Evolutionary conservation across 2,113 vertebrate genomes (phyloP).

Genomic region (Sinocyclocheilus rhinocerous): DNA sequence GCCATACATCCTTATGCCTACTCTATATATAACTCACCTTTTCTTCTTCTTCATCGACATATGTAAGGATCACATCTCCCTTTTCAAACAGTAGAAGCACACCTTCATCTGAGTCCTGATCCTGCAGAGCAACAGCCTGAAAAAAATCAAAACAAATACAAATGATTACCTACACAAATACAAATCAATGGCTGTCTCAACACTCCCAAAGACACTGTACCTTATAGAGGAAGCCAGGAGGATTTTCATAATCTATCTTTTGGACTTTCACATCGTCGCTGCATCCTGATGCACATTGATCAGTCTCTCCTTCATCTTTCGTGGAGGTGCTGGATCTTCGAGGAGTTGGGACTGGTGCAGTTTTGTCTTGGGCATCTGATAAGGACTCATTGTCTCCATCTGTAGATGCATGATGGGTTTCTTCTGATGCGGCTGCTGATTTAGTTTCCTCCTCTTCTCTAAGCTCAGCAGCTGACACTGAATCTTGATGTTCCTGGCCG

Average conservation of each 20-base stretch:
- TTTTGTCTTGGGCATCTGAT: not conserved
- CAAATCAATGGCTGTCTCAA: conserved; percentile 49
- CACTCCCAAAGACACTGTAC: conserved; percentile 39
- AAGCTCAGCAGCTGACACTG: not conserved
- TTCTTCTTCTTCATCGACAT: conserved; percentile 56
- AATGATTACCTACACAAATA: not conserved
- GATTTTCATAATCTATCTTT: conserved; percentile 3
- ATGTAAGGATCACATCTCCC: conserved; percentile 73
- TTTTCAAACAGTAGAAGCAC: conserved; percentile 70
- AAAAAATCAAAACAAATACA: not conserved
- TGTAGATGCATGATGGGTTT: not conserved
- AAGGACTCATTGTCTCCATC: not conserved
- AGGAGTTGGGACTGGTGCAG: not conserved
- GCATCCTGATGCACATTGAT: not conserved
- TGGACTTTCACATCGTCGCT: not conserved
- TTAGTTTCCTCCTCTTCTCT: not conserved
- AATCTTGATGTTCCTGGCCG: conserved; percentile 18
- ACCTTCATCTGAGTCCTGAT: conserved; percentile 60
- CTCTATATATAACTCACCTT: conserved; percentile 61
- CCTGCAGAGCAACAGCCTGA: conserved; percentile 73
- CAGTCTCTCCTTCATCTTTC: not conserved
- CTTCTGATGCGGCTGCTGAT: conserved; percentile 27
- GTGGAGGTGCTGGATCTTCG: not conserved
- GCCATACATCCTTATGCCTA: not conserved
- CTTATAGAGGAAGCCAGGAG: conserved; percentile 53